Base-by-base conservation (phyloP, 2,888 invertebrate genomes). In the Archips crataeganus region DNA sequence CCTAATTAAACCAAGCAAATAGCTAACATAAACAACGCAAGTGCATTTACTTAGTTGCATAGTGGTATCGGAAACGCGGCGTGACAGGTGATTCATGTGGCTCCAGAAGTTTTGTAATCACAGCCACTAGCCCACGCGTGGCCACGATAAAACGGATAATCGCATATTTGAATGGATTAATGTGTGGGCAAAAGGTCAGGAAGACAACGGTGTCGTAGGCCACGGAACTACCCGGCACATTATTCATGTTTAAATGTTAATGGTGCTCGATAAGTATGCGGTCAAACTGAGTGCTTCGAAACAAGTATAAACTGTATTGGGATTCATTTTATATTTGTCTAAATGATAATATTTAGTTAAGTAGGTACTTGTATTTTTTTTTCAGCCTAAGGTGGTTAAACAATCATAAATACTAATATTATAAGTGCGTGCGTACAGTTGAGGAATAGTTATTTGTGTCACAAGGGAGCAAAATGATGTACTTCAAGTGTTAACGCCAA, bases 191-290 rank as follows among this genome's bases (percentile, higher is more conserved):
- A 80, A 79, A 78, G 79, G 80, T 78, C 77, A 77, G 63, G 68
- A 75, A 75, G 76, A 73, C 69, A 76, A 72, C 75, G 74, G 74
- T 76, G 76, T 80, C 75, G 75, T 73, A 77, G 75, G 77, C 75
- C 77, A 75, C 75, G 63, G 70, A 69, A 75, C 69, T 75, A 70
- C 70, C 69, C 62, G 76, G 61, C 74, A 78, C 81, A 83, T 83
- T 80, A 84, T 77, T 82, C 81, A 82, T 78, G 78, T 80, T 80
- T 79, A 79, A 83, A 80, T 79, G 79, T 80, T 81, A 81, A 82
- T 82, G 80, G 80, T 65, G 77, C 77, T 76, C 76, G 78, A 79
- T 81, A 82, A 79, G 77, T 78, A 75, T 62, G 78, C 77, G 79
- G 76, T 81, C 77, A 77, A 79, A 75, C 74, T 75, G 70, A 69